Evolutionary conservation across 37 sponge, comb jelly and placozoan genomes (phyloP), one percentile per base, ranked within the genome.

Genomic region (Aphrocallistes beatrix): DNA sequence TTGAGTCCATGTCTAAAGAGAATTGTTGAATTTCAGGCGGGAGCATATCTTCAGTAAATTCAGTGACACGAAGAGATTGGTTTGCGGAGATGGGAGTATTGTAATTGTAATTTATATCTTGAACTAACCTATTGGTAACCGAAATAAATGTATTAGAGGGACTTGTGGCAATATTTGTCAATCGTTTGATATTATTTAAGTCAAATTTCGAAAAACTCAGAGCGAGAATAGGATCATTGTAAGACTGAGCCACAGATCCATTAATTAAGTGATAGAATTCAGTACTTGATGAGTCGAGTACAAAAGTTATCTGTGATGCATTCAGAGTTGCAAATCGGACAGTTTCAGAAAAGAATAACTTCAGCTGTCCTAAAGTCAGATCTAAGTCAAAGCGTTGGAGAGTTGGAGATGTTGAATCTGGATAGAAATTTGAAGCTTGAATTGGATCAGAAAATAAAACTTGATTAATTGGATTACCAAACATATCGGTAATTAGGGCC

Each of bases 301-400:
- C 17, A 23, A 95, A 49, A 0, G 93, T 93, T 34, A 95, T 38
- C 81, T 93, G 93, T 1, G 89, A 89, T 37, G 37, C 86, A 42
- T 91, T 40, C 36, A 95, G 88, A 0, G 96, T 90, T 0, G 60
- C 36, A 34, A 90, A 88, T 51, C 90, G 39, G 0, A 95, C 93
- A 36, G 96, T 95, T 42, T 95, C 96, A 32, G 90, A 90, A 84
- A 95, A 95, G 21, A 10, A 93, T 36, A 95, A 88, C 1, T 85
- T 91, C 10, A 93, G 82, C 0, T 83, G 85, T 51, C 93, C 92
- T 16, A 36, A 34, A 0, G 96, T 95, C 39, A 93, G 69, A 83
- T 95, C 88, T 8, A 95, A 51, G 32, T 95, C 93, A 86, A 93
- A 95, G 38, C 21, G 40, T 16, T 21, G 81, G 51, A 95, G 82